Evolutionary conservation across 1,140 invertebrate genomes (phyloP), one percentile per base, ranked within the genome.

Genomic region (Procambarus virginalis): DNA sequence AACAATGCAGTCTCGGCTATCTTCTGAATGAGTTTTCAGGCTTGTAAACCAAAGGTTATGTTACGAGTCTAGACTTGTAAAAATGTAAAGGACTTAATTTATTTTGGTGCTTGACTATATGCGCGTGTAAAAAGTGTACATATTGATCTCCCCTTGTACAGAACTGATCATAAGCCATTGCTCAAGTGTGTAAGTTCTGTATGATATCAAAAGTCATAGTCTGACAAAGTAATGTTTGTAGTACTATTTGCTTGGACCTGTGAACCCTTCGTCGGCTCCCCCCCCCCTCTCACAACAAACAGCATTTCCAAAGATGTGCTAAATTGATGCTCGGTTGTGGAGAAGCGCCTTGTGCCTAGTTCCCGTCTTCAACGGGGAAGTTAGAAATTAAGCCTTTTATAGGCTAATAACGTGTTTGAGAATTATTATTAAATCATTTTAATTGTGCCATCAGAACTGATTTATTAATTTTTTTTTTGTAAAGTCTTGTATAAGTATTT

Each of bases 11-110:
- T 78, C 49, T 55, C 76, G 17, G 34, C 76, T 55, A 20, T 78
- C 49, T 73, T 73, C 68, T 73, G 48, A 80, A 80, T 34, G 49
- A 80, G 78, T 49, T 80, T 34, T 80, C 78, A 80, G 48, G 78
- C 78, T 80, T 80, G 78, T 51, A 80, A 80, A 80, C 78, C 78
- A 80, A 80, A 80, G 78, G 78, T 80, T 80, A 80, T 80, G 78
- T 80, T 80, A 80, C 48, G 55, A 80, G 78, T 80, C 78, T 49
- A 80, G 49, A 58, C 78, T 49, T 55, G 48, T 55, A 80, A 80
- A 80, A 80, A 80, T 80, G 78, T 80, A 80, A 80, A 80, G 78
- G 78, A 80, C 78, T 80, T 80, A 80, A 80, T 80, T 80, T 80
- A 80, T 80, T 80, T 80, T 80, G 78, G 78, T 80, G 78, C 78